Percentiles rank a stretch among this genome's conserved stretches.
Evolutionary conservation across 2,888 invertebrate species (phyloP).

Genomic region (Atherix ibis): DNA sequence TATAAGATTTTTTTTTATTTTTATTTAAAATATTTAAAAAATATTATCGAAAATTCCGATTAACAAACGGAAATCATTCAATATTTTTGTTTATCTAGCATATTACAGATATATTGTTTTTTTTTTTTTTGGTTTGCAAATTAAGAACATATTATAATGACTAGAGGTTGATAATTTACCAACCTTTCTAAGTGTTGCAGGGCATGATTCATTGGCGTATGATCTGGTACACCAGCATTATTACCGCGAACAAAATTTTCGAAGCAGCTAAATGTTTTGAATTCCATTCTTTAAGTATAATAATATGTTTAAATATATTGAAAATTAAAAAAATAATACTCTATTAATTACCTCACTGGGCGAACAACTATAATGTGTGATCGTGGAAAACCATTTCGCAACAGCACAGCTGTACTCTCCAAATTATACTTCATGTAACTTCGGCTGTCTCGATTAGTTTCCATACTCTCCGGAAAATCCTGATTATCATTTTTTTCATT

Average conservation of each 20-base stretch:
- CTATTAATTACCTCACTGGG: conserved; percentile 47
- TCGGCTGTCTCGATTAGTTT: conserved; percentile 55
- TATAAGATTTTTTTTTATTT: not conserved
- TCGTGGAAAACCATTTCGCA: conserved; percentile 53
- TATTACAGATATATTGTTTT: no score
- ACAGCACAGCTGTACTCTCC: conserved; percentile 53
- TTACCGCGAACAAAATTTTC: conserved; percentile 76
- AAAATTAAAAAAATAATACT: no score
- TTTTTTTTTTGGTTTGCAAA: no score
- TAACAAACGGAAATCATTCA: no score
- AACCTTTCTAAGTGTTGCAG: conserved; percentile 56
- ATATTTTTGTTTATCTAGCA: no score
- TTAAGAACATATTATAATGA: no score
- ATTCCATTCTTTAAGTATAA: conserved; percentile 47
- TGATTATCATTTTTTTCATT: no score
- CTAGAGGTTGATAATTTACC: no score
- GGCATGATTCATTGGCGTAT: conserved; percentile 54
- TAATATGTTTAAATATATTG: not conserved
- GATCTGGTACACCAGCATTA: conserved; percentile 67
- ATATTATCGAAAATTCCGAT: no score
- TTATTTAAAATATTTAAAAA: no score
- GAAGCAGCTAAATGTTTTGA: conserved; percentile 71
- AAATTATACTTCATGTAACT: conserved; percentile 66
- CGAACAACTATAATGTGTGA: conserved; percentile 56
- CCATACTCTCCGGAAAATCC: conserved; percentile 78